Base-by-base conservation (phyloP, 2,888 invertebrate species). In the Esperia sulphurella region DNA sequence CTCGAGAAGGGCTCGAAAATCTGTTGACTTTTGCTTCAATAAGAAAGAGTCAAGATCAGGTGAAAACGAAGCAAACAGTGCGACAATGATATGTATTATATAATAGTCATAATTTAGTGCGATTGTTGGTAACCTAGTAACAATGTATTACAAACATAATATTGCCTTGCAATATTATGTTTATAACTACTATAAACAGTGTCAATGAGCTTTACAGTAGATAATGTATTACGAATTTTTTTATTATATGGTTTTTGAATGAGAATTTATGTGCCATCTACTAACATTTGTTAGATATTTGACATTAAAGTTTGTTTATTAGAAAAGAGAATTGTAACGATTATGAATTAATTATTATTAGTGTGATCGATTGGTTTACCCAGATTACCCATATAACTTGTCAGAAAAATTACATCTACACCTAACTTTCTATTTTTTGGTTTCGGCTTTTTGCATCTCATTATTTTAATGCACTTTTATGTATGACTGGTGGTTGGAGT, bases 1-100 rank as follows among this genome's bases (percentile, higher is more conserved):
- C 89, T 42, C 74, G 88, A 14, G 89, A 89, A 61, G 87, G 89
- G 12, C 68, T 89, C 47, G 88, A 87, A 58, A 85, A 83, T 59
- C 75, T 89, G 33, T 69, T 89, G 14, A 81, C 75, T 64, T 79
- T 86, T 47, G 63, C 72, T 35, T 72, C 84, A 9, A 65, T 75
- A 47, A 75, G 75, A 58, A 87, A 83, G 61, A 72, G 67, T 35
- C 71, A 72, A 46, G 79, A 81, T 35, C 77, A 72, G 46, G 65
- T 56, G 9, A 85, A 78, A 64, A 54, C 64, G 51, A 83, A 79
- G 68, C 77, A 75, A 58, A 64, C 62, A 44, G 57, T 74, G 57
- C 67, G 68, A 58, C 58, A 65, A 64, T 59, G 40, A 45, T 29
- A 14, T 14, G 14, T 8, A 39, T 14, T 14, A 14, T 13, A 21